Conservation (phyloP, 1,140 invertebrate species). For the Hestina assimilis region DNA sequence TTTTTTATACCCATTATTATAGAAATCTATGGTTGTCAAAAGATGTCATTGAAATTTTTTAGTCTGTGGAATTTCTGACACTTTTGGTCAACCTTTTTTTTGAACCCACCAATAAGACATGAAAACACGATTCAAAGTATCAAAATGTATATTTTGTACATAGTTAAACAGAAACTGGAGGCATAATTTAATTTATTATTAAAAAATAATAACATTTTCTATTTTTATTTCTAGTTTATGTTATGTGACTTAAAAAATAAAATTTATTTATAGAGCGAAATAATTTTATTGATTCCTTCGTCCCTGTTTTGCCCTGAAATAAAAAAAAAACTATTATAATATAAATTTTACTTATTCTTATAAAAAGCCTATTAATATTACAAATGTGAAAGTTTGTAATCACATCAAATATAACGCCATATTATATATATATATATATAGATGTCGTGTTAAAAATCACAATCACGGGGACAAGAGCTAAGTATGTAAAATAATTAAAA, state of each 20-base stretch:
- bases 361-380: no score
- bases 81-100: not conserved
- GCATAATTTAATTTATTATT: conserved; percentile 67
- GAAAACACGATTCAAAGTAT: conserved; percentile 26
- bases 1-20: not conserved
- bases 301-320: conserved; percentile 41
- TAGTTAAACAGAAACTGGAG: conserved; percentile 59
- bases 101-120: conserved; percentile 38
- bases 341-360: no score
- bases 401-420: no score
- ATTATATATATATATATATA: no score
- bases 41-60: not conserved
- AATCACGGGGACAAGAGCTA: no score
- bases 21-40: not conserved
- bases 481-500: no score
- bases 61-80: not conserved
- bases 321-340: no score
- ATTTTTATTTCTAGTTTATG: conserved; percentile 52
- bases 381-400: no score
- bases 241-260: conserved; percentile 56
- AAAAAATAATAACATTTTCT: conserved; percentile 43
- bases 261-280: conserved; percentile 37
- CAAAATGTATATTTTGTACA: conserved; percentile 69
- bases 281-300: conserved; percentile 7
- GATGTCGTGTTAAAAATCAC: no score